These are phyloP conservation scores for Cercopithecus mona DNA, from an alignment of 2,113 vertebrate genomes.

Conservation along the genomic window DNA sequence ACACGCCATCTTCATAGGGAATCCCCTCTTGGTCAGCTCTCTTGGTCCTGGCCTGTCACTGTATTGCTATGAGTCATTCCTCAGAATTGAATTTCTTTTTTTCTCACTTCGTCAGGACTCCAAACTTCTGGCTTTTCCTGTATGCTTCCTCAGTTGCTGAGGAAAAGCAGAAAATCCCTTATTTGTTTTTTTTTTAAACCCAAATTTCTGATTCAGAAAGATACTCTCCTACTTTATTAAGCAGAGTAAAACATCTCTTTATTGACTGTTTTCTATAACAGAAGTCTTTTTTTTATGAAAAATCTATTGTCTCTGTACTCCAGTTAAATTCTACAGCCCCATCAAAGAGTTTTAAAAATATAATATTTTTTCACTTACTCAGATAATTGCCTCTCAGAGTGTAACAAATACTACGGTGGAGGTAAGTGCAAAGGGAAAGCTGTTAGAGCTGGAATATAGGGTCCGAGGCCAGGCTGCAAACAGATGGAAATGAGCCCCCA, in stretches of 20 bases:
- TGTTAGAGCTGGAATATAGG: not conserved
- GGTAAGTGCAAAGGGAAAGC: not conserved
- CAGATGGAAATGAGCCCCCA: too few relatives aligned
- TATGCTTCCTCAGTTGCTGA: not conserved
- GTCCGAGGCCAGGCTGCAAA: not conserved
- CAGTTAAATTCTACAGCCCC: not conserved
- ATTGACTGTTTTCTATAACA: not conserved
- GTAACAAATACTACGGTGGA: not conserved
- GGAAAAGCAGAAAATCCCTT: not conserved
- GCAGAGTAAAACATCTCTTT: not conserved
- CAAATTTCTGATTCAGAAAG: not conserved
- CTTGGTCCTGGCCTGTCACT: too few relatives aligned
- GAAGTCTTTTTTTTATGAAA: not conserved
- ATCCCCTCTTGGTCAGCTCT: not conserved
- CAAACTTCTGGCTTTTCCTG: not conserved
- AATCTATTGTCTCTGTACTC: not conserved
- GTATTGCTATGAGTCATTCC: not conserved
- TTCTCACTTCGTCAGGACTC: not conserved
- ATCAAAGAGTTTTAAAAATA: not conserved
- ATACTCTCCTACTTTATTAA: not conserved
- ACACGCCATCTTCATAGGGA: not conserved
- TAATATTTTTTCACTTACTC: not conserved
- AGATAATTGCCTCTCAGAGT: not conserved
- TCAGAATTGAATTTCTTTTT: not conserved
- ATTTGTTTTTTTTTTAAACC: not conserved